Evolutionary conservation across 1,140 invertebrate species (phyloP), one percentile per base, ranked within the genome.

Genomic region (Maconellicoccus hirsutus): DNA sequence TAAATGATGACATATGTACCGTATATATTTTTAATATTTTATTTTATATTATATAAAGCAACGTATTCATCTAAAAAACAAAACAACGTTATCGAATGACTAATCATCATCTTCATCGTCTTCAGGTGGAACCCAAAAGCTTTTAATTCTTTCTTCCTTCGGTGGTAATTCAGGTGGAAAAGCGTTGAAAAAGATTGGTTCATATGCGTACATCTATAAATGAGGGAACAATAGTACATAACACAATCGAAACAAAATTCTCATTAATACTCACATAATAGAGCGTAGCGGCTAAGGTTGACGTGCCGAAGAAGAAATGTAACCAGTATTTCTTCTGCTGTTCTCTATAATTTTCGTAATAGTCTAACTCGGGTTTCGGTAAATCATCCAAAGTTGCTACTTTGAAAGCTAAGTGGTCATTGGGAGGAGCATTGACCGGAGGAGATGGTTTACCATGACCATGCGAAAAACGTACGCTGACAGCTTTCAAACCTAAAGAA

Each of bases 61-160:
- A 52, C 42, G 16, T 52, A 19, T 52, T 52, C 12, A 52, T 16
- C 42, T 52, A 52, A 19, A 52, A 52, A 52, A 52, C 6, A 6
- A 52, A 52, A 3, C n/a, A 16, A 52, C 10, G 3, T 52, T 19
- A 8, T 52, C 16, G 12, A 52, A 52, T 52, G 19, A 66, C 25
- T 66, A 66, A 10, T 66, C 21, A 66, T 66, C 61, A 2, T 66
- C 61, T 6, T 66, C 61, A 22, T 66, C 61, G 25, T 66, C 61
- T 6, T 66, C 61, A 26, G 61, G 61, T 3, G 19, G 3, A 66
- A 6, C 61, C 61, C 61, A 66, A 23, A 66, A 66, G 61, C 61
- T 66, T 66, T 66, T 66, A 66, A 66, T 66, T 66, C 61, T 66
- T 66, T 66, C 61, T 66, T 66, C 61, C 16, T 66, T 66, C 3